A percentile compares a stretch with the other conserved stretches of the same genome.
phyloP scores from a whole-genome alignment of 1,140 invertebrate species.

The Dendroctonus valens region DNA sequence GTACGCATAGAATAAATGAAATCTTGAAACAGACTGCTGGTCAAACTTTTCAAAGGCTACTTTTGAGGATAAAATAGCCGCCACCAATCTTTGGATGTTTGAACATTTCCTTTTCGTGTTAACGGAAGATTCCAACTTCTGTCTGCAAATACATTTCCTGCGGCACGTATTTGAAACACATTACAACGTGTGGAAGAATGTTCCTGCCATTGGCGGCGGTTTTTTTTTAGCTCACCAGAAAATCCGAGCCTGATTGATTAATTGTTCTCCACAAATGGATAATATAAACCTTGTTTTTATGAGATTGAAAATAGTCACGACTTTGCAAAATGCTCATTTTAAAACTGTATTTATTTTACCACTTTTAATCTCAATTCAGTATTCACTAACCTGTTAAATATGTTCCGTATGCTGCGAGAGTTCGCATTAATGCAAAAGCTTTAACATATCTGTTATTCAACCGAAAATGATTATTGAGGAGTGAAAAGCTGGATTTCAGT shows the following conservation, averaged over 20 bases:
- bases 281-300: background rate
- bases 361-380: slow-evolving; percentile 23
- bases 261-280: background rate
- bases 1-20: too few relatives aligned
- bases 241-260: background rate
- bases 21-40: background rate
- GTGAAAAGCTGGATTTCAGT: slow-evolving; percentile 21
- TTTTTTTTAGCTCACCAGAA: background rate
- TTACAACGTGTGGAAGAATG: slow-evolving; percentile 28
- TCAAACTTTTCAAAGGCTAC: slow-evolving; percentile 11
- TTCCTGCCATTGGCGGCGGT: slow-evolving; percentile 22
- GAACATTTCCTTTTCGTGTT: slow-evolving; percentile 39
- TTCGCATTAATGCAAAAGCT: slow-evolving; percentile 28
- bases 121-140: slow-evolving; percentile 36
- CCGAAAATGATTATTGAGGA: slow-evolving; percentile 17
- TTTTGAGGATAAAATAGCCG: slow-evolving; percentile 13
- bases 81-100: slow-evolving; percentile 33
- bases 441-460: slow-evolving; percentile 23
- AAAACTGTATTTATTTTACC: slow-evolving; percentile 2
- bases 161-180: slow-evolving; percentile 38
- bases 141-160: slow-evolving; percentile 36
- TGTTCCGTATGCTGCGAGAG: slow-evolving; percentile 22
- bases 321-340: too few relatives aligned
- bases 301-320: background rate
- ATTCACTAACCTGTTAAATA: slow-evolving; percentile 23